phyloP scores from a whole-genome alignment of 2,113 vertebrate genomes.

The Ibidorhyncha struthersii region DNA sequence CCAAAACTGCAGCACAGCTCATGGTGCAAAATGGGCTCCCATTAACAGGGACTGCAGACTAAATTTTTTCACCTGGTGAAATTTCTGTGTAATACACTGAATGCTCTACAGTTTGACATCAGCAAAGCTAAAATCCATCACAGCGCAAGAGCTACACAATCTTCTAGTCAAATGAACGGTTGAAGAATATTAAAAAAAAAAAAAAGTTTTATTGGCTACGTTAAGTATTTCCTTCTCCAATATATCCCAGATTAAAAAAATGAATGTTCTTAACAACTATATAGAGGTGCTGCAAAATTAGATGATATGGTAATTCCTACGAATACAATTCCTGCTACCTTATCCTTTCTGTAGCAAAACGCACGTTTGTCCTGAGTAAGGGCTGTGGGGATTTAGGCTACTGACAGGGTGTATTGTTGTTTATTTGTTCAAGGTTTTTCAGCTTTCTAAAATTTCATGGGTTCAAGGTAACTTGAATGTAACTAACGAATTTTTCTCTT shows the following conservation, averaged over 20 bases:
- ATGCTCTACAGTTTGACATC: not conserved
- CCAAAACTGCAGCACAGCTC: not conserved
- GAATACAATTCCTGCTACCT: not conserved
- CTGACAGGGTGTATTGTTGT: not conserved
- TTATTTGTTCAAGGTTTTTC: not conserved
- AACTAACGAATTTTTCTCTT: not conserved
- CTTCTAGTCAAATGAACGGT: not conserved
- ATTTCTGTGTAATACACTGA: not conserved
- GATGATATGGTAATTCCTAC: not conserved
- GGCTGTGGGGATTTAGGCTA: not conserved
- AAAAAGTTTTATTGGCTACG: not conserved
- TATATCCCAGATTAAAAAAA: not conserved
- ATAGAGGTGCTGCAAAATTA: not conserved
- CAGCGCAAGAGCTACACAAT: not conserved
- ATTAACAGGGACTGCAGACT: not conserved
- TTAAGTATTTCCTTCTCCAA: not conserved
- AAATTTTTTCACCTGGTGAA: not conserved
- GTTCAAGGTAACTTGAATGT: not conserved
- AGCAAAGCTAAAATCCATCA: not conserved
- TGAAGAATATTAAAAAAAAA: not conserved
- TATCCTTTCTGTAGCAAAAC: not conserved
- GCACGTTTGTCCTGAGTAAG: not conserved
- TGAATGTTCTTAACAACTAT: not conserved
- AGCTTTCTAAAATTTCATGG: not conserved
- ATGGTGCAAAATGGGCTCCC: not conserved